These are phyloP conservation scores for Drosophila emarginata DNA, from an alignment of 2,888 invertebrate species.

Conservation along the genomic window DNA sequence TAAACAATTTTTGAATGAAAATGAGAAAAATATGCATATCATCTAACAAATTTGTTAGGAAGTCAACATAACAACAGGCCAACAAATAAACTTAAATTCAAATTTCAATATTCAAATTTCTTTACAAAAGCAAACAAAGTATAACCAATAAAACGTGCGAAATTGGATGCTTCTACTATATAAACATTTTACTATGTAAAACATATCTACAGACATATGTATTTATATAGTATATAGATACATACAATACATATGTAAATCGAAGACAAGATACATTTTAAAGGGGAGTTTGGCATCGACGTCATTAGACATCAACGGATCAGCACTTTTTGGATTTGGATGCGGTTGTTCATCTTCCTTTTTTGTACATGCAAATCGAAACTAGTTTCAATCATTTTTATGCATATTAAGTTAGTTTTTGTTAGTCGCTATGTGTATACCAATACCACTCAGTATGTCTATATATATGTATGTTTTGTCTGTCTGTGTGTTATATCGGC, in stretches of 20 bases:
- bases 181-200: background rate
- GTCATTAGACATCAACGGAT: constrained; percentile 2
- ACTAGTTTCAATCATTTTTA: constrained; percentile 50
- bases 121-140: background rate
- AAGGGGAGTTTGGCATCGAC: background rate
- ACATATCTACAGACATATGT: background rate
- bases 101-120: background rate
- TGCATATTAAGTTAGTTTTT: constrained; percentile 9
- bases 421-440: constrained; percentile 23
- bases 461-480: constrained; percentile 6
- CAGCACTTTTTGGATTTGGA: background rate
- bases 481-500: constrained; percentile 12
- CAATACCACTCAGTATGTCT: constrained; percentile 11
- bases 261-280: background rate
- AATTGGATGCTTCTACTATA: background rate
- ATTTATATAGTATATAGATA: background rate
- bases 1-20: constrained; percentile 1
- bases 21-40: background rate
- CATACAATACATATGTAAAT: background rate
- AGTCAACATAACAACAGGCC: constrained; percentile 1
- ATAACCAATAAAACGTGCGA: background rate
- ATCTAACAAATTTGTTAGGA: constrained; percentile 3
- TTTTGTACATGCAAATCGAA: constrained; percentile 25
- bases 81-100: background rate
- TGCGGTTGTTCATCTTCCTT: constrained; percentile 1